Evolutionary conservation across 2,797 vertebrate genomes (phyloP).

Genomic region (Cyclura pinguis): DNA sequence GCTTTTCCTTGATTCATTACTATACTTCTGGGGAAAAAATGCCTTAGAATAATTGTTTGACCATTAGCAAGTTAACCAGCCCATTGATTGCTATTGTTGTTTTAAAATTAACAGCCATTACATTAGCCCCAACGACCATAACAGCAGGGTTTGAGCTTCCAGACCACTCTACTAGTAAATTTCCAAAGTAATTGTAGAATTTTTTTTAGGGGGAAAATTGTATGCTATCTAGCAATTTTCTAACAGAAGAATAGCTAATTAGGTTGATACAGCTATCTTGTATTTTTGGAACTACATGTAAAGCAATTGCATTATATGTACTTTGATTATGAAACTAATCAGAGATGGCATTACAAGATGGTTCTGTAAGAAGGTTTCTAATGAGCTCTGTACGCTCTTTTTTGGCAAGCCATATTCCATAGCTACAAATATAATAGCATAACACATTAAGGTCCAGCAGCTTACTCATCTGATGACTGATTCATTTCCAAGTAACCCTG

Average conservation of each 20-base stretch:
- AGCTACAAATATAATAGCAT: conserved; percentile 27
- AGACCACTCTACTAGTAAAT: neutral
- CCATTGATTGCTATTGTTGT: neutral
- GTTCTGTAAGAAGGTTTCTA: neutral
- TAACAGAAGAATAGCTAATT: conserved; percentile 13
- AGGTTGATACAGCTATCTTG: conserved; percentile 11
- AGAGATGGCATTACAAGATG: conserved; percentile 2
- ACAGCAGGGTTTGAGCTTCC: neutral
- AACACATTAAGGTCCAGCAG: neutral
- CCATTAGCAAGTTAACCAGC: no score
- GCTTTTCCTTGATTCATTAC: neutral
- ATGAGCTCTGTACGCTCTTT: conserved; percentile 17
- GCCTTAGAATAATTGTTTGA: no score
- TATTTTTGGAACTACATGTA: neutral
- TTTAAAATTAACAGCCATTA: no score
- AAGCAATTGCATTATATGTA: neutral
- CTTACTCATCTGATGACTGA: conserved; percentile 5
- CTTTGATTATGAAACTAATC: conserved; percentile 10
- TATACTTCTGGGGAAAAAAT: neutral
- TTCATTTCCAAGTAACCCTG: conserved; percentile 19
- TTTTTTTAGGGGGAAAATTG: neutral
- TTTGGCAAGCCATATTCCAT: neutral
- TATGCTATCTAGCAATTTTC: neutral
- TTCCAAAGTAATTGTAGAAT: neutral
- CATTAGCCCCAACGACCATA: neutral